Base-by-base conservation (phyloP, 1,140 invertebrate genomes). In the Plectus sambesii region DNA sequence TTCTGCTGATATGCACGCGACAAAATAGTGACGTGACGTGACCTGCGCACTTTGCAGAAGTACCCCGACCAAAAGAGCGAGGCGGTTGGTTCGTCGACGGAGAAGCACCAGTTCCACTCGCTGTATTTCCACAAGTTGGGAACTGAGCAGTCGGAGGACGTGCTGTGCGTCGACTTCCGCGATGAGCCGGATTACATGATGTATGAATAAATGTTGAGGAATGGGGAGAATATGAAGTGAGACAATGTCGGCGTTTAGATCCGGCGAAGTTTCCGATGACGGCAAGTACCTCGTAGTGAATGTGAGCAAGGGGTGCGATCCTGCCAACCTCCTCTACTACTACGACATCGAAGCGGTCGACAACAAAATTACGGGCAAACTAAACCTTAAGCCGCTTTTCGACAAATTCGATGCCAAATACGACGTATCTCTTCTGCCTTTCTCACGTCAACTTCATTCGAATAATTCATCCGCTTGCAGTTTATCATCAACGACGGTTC, bases 401-500 rank as follows among this genome's bases (percentile, higher is more conserved):
- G 80, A 83, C 58, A 82, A 85, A 70, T 84, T 90, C 69, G 86
- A 94, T 73, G 84, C 86, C 17, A 87, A 93, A 73, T 96, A 89
- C 74, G 82, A 90, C 71, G 87, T 88, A 73, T 70, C 69, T 70
- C 4, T 46, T 27, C 9, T 50, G 20, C 17, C n/a, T 25, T 60
- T 48, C 22, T 39, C 15, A 15, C 25, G 1, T 40, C 2, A 37
- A 37, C 41, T 49, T 24, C n/a, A 0, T 2, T 38, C 17, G n/a
- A 25, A 20, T 2, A 53, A 41, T 40, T 26, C 19, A 55, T 38
- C 56, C 29, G 49, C 66, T 75, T 75, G 49, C 73, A 90, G 81
- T 94, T 90, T 69, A 76, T 97, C 12, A 87, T 87, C 17, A 94
- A 93, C 73, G 78, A 83, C 56, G 87, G 81, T 6, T 75, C 79